Conservation (phyloP, 2,113 vertebrate species). For the Grus americana region DNA sequence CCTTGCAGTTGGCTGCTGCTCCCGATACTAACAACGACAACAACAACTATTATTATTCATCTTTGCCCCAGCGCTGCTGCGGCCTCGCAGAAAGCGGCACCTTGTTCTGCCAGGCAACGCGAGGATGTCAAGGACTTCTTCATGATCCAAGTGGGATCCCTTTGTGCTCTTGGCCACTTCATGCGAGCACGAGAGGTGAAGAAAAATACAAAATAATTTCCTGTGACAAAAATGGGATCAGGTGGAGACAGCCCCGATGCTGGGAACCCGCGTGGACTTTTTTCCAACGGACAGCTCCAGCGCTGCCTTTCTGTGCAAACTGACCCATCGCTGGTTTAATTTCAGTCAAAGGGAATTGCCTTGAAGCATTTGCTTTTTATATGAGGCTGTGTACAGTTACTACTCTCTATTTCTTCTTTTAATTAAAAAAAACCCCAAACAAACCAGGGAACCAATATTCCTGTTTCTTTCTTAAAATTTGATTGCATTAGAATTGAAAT, state of each 20-base stretch:
- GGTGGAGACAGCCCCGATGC: background rate
- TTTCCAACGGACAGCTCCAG: background rate
- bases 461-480: background rate
- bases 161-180: background rate
- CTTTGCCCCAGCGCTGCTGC: background rate
- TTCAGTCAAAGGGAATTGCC: background rate
- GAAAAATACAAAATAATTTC: background rate
- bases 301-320: rapidly evolving
- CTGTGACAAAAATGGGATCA: rapidly evolving
- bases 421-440: background rate
- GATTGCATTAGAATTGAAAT: background rate
- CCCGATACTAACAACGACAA: background rate
- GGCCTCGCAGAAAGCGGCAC: background rate
- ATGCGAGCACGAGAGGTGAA: background rate
- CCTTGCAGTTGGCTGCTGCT: background rate
- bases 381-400: background rate
- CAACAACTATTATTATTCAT: rapidly evolving
- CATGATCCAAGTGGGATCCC: background rate
- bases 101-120: rapidly evolving
- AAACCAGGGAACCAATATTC: background rate
- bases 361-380: background rate
- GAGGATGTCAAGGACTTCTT: rapidly evolving
- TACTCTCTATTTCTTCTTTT: background rate
- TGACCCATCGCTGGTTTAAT: rapidly evolving
- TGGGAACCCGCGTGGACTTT: rapidly evolving